Evolutionary conservation across 2,113 vertebrate species (phyloP).

Genomic region (Gymnorhina tibicen): DNA sequence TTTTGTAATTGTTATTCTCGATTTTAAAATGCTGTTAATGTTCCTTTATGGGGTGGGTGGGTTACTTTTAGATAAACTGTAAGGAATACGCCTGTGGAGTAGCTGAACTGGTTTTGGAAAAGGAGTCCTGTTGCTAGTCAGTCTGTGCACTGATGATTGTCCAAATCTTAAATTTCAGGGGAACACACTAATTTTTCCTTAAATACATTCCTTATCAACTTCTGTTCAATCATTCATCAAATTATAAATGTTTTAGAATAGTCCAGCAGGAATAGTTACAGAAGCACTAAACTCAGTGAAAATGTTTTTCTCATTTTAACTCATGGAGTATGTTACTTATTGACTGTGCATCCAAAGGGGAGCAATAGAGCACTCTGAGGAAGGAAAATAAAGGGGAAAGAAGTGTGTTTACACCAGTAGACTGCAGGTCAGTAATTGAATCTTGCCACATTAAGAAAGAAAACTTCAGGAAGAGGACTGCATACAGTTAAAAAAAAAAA

Average conservation of each 20-base stretch:
- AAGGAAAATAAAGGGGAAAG: not conserved
- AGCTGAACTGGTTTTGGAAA: not conserved
- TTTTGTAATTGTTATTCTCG: not conserved
- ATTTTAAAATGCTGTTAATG: not conserved
- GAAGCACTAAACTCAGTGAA: not conserved
- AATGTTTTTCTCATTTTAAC: not conserved
- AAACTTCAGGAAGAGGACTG: not conserved
- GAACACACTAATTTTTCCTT: not conserved
- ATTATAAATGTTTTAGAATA: not conserved
- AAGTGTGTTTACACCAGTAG: not conserved
- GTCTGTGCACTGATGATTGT: not conserved
- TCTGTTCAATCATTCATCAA: not conserved
- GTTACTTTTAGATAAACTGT: not conserved
- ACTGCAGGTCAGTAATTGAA: not conserved
- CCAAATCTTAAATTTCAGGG: not conserved
- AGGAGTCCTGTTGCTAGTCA: not conserved
- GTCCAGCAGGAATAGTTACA: not conserved
- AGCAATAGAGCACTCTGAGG: not conserved
- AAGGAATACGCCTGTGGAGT: not conserved
- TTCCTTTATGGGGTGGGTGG: not conserved
- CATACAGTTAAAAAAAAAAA: not conserved
- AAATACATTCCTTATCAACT: not conserved
- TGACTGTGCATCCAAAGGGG: not conserved
- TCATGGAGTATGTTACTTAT: not conserved
- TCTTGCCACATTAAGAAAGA: not conserved